Base-by-base conservation (phyloP, 2,888 invertebrate genomes). In the Agriopis leucophaearia region DNA sequence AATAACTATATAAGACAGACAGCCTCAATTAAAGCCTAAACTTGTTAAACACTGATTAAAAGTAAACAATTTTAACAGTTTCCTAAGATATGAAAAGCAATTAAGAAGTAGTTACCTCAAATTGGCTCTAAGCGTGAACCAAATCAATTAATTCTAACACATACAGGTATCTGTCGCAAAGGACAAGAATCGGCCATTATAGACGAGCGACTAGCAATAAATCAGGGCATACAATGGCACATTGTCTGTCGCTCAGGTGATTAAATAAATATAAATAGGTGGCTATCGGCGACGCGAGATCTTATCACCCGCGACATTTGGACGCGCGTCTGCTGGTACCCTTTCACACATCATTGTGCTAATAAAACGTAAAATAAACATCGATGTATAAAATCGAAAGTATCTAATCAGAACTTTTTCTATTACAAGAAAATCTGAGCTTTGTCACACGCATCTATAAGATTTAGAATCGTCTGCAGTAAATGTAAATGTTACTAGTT, bases 241-340 rank as follows among this genome's bases (percentile, higher is more conserved):
- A 92, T 93, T 92, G 93, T 93, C 91, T 85, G 91, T 92, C 92
- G 88, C 86, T 91, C 90, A 89, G 82, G 74, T 90, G 92, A 92
- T 92, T 92, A 90, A 91, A 89, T 88, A 89, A 88, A 91, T 92
- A 90, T 89, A 90, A 92, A 90, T 91, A 92, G 92, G 91, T 91
- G 92, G 86, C 89, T 89, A 88, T 86, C 85, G 85, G 80, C 83
- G 85, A 81, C 87, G 90, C 87, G 85, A 81, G 90, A 92, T 93
- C 86, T 90, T 92, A 93, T 92, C 91, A 79, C 75, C 83, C 78
- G 86, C 84, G 88, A 89, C 88, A 87, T 89, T 89, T 86, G 85
- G 77, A 79, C 78, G 77, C 78, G 75, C 69, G 74, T 72, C 85
- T 74, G 84, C 89, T 87, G 84, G 79, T 79, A 83, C 77, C 87